Base-by-base conservation (phyloP, 2,113 vertebrate species). In the Clinocottus analis region DNA sequence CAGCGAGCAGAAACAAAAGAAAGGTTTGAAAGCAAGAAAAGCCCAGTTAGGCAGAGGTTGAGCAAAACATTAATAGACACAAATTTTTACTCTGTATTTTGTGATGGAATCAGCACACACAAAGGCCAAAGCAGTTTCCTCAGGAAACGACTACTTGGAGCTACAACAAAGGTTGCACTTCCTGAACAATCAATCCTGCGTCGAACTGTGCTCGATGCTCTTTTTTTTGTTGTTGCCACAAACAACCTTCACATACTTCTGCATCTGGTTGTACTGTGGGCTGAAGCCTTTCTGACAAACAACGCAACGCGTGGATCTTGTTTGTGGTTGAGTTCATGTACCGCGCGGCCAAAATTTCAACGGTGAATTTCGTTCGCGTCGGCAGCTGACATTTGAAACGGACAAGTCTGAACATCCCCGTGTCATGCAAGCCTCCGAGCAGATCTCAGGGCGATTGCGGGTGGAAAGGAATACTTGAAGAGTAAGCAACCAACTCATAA, bases 131-230 rank as follows among this genome's bases (percentile, higher is more conserved):
- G 64, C 75, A 37, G 63, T 82, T 88, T 86, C 83, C 86, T 67
- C 37, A 80, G 82, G 77, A 92, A 89, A 90, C 23, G 87, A 59
- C 72, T 70, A 82, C 79, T 89, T 74, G 56, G 49, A 79, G 62
- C 21, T 8, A 62, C 51, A 83, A 81, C 63, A 89, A 83, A 87
- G 60, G 14, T 47, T 55, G 31, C 47, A 64, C 76, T 85, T 92
- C 88, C 85, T 83, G 64, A 73, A 53, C 53, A 75, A 31, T 64
- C 47, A 64, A 43, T 39, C 47, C 68, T 63, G 41, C n/a, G 49
- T 67, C 6, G 4, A 61, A 72, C 71, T 70, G 61, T 43, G 25
- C 29, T 83, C n/a, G 41, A 45, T 10, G 17, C 19, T 43, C 14
- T 43, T 72, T 61, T 43, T 43, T 43, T 72, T 61, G 39, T 49